A percentile compares a stretch with the other conserved stretches of the same genome.
Evolutionary conservation across 2,113 vertebrate species (phyloP).

Genomic region (Alosa alosa): DNA sequence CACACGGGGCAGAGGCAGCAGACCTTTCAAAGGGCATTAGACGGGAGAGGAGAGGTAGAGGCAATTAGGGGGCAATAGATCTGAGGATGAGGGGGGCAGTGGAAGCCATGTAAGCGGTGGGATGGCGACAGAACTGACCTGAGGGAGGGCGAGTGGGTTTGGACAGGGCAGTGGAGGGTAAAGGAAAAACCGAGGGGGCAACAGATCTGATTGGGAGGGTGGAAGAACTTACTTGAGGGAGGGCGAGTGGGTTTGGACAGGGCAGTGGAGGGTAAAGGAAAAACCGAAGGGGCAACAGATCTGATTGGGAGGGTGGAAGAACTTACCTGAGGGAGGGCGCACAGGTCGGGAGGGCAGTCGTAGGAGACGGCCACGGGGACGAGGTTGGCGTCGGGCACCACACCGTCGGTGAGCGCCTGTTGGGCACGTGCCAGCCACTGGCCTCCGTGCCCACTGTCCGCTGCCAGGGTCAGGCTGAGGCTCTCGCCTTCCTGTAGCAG

Average conservation of each 20-base stretch:
- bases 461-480: slow-evolving; percentile 76
- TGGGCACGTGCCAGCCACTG: slow-evolving; percentile 70
- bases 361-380: slow-evolving; percentile 84
- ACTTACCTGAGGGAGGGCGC: slow-evolving; percentile 49
- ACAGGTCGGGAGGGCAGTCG: slow-evolving; percentile 58
- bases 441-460: slow-evolving; percentile 58
- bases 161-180: no score
- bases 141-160: no score
- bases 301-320: neutral
- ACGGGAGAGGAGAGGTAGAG: no score
- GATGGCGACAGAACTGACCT: no score
- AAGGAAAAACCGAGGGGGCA: neutral
- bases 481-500: slow-evolving; percentile 77
- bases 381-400: slow-evolving; percentile 72
- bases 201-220: neutral
- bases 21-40: neutral
- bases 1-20: neutral
- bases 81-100: no score
- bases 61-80: no score
- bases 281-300: neutral
- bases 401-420: slow-evolving; percentile 58
- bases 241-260: neutral
- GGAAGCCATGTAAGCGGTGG: no score
- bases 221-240: slow-evolving; percentile 46
- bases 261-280: neutral